Conservation (phyloP, 2,888 invertebrate species). For the Phalera bucephala region DNA sequence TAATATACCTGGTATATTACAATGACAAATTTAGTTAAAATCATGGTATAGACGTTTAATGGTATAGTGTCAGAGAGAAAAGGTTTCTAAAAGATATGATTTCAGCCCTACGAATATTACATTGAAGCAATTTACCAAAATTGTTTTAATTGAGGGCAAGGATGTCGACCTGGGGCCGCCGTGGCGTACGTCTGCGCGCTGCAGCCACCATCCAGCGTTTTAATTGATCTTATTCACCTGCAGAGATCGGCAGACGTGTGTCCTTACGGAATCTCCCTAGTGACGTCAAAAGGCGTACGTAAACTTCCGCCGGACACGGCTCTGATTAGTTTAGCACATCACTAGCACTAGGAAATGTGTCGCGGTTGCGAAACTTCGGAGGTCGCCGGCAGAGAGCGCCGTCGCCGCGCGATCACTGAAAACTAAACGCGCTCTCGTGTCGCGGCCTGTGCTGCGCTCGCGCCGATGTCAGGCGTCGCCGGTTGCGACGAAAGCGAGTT, state of each 20-base stretch:
- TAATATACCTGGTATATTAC: constrained; percentile 39
- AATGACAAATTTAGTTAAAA: constrained; percentile 66
- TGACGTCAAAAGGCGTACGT: constrained; percentile 40
- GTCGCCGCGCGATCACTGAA: constrained; percentile 73
- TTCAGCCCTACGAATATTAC: too few relatives aligned
- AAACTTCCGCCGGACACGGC: constrained; percentile 51
- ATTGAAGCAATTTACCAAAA: too few relatives aligned
- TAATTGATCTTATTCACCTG: constrained; percentile 56
- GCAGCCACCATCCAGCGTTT: constrained; percentile 36
- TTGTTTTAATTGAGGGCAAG: constrained; percentile 78
- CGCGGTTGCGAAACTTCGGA: constrained; percentile 60
- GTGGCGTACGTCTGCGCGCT: constrained; percentile 40
- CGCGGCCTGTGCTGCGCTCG: constrained; percentile 36
- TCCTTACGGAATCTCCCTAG: constrained; percentile 42
- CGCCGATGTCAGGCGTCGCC: constrained; percentile 17
- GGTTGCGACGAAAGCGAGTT: constrained; percentile 63
- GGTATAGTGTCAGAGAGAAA: too few relatives aligned
- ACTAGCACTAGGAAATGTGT: constrained; percentile 69
- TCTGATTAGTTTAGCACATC: constrained; percentile 59
- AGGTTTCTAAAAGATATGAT: too few relatives aligned
- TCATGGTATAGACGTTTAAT: too few relatives aligned
- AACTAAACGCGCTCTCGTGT: constrained; percentile 68
- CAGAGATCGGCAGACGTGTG: constrained; percentile 36
- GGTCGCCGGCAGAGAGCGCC: constrained; percentile 74
- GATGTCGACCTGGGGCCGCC: constrained; percentile 60